Evolutionary conservation across 2,113 vertebrate species (phyloP), one percentile per base, ranked within the genome.

Genomic region (Jaculus jaculus): DNA sequence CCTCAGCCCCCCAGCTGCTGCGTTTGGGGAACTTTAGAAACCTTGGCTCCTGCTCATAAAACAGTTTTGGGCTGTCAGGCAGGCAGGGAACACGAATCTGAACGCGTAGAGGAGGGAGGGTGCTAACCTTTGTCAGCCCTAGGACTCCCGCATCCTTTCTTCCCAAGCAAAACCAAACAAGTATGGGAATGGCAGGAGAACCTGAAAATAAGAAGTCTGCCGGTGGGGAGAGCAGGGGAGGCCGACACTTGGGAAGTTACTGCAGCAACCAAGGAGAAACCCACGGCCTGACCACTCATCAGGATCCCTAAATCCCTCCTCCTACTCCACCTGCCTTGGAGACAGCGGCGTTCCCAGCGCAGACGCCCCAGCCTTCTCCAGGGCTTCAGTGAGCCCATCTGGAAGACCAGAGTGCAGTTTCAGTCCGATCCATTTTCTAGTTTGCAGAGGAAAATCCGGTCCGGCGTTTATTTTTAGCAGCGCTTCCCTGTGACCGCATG

Each of bases 391-490:
- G 72, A 69, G 89, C 68, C 58, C 15, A 39, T 83, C 91, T 89
- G 79, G 72, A 84, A 94, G 73, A 85, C 73, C 34, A 2, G 61
- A 1, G 47, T 47, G 10, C 92, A 37, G 20, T 71, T 47, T 68
- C 84, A 77, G 84, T 78, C 71, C 96, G 83, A 77, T 90, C 95
- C 96, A 47, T 92, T 92, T 75, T 80, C 89, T 73, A 75, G 84
- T 91, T 84, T 74, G 95, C 96, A 84, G 96, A 92, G 78, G 95
- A 91, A 75, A 96, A 93, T 97, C 97, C 97, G 95, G 92, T 86
- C 97, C 97, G 24, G 92, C 28, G 81, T 96, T 96, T 97, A 94
- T 95, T 96, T 94, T 87, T 87, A 84, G 93, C 96, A 94, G 92
- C 84, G 71, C 32, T 91, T 95, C 61, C 72, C 92, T 21, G 89